These are phyloP conservation scores for Glyphotaelius pellucidus DNA, from an alignment of 2,888 invertebrate genomes.

Conservation along the genomic window DNA sequence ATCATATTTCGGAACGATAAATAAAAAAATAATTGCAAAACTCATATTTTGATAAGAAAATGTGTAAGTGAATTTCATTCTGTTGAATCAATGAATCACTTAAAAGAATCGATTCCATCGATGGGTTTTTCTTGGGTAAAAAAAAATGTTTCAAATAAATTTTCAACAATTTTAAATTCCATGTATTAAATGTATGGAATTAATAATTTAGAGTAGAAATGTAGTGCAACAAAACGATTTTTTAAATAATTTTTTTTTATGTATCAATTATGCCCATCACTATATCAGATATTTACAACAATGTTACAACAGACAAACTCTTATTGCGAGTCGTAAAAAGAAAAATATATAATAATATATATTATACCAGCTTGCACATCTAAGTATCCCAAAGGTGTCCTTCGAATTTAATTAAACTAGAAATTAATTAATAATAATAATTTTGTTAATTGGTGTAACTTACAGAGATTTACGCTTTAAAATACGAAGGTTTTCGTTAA, in stretches of 20 bases:
- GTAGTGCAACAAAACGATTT: too few relatives aligned
- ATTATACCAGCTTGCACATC: conserved; percentile 27
- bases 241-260: too few relatives aligned
- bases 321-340: background rate
- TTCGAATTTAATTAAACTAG: background rate
- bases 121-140: background rate
- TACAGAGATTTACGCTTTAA: background rate
- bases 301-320: conserved; percentile 1
- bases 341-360: background rate
- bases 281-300: background rate
- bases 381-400: conserved; percentile 31
- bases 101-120: background rate
- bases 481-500: background rate
- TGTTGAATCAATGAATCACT: too few relatives aligned
- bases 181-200: too few relatives aligned
- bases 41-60: background rate
- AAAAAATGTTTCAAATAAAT: too few relatives aligned
- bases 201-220: too few relatives aligned
- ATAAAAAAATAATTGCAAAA: background rate
- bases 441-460: conserved; percentile 20
- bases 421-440: conserved; percentile 1
- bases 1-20: background rate
- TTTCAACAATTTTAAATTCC: too few relatives aligned
- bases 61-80: too few relatives aligned
- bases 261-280: background rate